A percentile compares a stretch with the other conserved stretches of the same genome.
phyloP scores from a whole-genome alignment of 1,140 invertebrate genomes.

The Bradysia coprophila region DNA sequence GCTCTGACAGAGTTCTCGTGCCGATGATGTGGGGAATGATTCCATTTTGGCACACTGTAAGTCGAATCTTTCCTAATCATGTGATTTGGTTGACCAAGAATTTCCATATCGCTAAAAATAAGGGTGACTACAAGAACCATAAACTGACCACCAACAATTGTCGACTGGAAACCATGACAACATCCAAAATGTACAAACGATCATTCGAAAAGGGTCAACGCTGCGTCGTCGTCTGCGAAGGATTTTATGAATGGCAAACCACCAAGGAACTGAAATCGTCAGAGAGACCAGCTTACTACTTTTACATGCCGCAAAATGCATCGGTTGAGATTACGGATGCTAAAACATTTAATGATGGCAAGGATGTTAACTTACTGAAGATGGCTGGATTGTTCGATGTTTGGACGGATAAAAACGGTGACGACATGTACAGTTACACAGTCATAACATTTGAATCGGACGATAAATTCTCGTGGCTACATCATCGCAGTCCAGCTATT shows the following conservation, averaged over 20 bases:
- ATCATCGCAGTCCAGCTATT: constrained; percentile 64
- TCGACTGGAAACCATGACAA: constrained; percentile 45
- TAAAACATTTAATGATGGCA: constrained; percentile 32
- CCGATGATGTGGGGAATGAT: constrained; percentile 77
- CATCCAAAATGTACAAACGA: constrained; percentile 45
- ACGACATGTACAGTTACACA: constrained; percentile 50
- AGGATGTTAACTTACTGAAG: constrained; percentile 40
- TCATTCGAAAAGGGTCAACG: constrained; percentile 45
- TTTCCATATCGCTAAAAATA: no score
- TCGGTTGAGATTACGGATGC: constrained; percentile 34
- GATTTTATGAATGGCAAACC: constrained; percentile 78
- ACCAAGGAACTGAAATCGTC: constrained; percentile 48
- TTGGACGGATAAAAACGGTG: constrained; percentile 38
- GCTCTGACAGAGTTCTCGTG: constrained; percentile 27
- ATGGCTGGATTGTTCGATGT: constrained; percentile 62
- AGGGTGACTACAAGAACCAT: constrained; percentile 47
- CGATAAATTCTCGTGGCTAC: constrained; percentile 45
- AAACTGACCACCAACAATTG: constrained; percentile 66
- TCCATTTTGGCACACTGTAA: constrained; percentile 63
- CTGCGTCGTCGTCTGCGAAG: constrained; percentile 62
- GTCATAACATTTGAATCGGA: constrained; percentile 63
- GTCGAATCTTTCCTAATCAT: no score
- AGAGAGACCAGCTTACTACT: constrained; percentile 35
- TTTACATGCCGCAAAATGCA: constrained; percentile 40
- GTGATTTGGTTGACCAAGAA: no score